Evolutionary conservation across 2,113 vertebrate species (phyloP), one percentile per base, ranked within the genome.

Genomic region (Antennarius striatus): DNA sequence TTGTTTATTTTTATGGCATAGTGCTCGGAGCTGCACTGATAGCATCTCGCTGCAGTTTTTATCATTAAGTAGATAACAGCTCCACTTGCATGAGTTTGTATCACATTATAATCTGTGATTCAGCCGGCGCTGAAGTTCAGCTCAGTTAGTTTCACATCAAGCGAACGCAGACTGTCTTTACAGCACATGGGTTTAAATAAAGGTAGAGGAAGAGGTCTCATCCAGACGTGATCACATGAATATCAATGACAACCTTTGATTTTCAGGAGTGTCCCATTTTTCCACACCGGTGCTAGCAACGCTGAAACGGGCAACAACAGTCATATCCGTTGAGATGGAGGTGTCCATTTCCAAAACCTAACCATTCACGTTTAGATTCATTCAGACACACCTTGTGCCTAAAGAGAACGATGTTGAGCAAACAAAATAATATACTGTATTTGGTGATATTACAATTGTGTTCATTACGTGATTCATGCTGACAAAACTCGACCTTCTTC

Each of bases 271-370:
- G 22, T 22, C 22, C 2, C 22, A 22, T 22, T 22, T 22, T 47
- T 88, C 88, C 36, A 81, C 74, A 16, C 84, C 87, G 0, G 87
- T 88, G 65, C 47, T 90, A 54, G 82, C 79, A 0, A 84, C 86
- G 2, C 70, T 89, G 42, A 90, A 89, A 63, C 89, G 87, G 82
- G 87, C 84, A 5, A 86, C 81, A 3, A 84, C 86, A 0, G 80
- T 84, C 45, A 85, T 88, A 60, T 88, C 82, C 17, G 80, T 86
- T 3, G 84, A 90, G 30, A 79, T 75, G 0, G 79, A 90, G 3
- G 79, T 82, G 32, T 89, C 84, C 40, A 87, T 88, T 65, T 90
- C 87, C 6, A 91, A 88, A 71, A 86, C 86, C 48, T 85, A 89
- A 56, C 89, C 84, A 4, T 83, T 90, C 68, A 84, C 87, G 0